phyloP scores from a whole-genome alignment of 1,140 invertebrate species.

The Pseudomyrmex flavicornis region DNA sequence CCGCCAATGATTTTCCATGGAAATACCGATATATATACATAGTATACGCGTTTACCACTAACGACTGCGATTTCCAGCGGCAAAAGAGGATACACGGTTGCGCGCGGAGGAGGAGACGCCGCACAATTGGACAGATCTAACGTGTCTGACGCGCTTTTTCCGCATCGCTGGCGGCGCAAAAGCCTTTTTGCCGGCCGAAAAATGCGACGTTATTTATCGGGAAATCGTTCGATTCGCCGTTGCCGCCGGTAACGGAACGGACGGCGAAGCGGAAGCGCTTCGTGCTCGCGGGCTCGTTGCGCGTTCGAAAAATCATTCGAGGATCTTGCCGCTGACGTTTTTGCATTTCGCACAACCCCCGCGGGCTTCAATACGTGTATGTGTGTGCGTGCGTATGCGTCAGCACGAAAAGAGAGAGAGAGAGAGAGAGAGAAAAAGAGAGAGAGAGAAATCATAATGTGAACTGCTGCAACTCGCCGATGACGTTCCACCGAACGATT shows the following conservation, averaged over 20 bases:
- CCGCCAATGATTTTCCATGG: slow-evolving; percentile 47
- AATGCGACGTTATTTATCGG: slow-evolving; percentile 64
- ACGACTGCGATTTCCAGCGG: slow-evolving; percentile 36
- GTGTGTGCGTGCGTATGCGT: neutral
- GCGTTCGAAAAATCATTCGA: slow-evolving; percentile 68
- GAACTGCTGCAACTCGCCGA: slow-evolving; percentile 60
- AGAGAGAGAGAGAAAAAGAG: too few species aligned
- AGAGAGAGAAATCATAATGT: too few species aligned
- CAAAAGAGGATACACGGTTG: neutral
- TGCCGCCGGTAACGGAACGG: slow-evolving; percentile 48
- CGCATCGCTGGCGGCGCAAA: slow-evolving; percentile 23
- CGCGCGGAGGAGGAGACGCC: neutral
- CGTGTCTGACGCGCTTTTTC: slow-evolving; percentile 61
- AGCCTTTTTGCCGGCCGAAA: slow-evolving; percentile 52
- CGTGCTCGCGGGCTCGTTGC: slow-evolving; percentile 32
- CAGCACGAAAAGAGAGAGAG: neutral
- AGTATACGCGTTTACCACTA: slow-evolving; percentile 27
- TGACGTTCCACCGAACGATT: slow-evolving; percentile 79
- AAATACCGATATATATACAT: slow-evolving; percentile 23
- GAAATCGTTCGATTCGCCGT: slow-evolving; percentile 57
- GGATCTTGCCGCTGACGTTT: slow-evolving; percentile 70
- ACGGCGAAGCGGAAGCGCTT: slow-evolving; percentile 53
- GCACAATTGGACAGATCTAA: slow-evolving; percentile 56
- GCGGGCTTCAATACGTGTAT: neutral
- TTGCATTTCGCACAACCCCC: slow-evolving; percentile 43